Conservation (phyloP, 2,113 vertebrate genomes). For the Capreolus pygargus region DNA sequence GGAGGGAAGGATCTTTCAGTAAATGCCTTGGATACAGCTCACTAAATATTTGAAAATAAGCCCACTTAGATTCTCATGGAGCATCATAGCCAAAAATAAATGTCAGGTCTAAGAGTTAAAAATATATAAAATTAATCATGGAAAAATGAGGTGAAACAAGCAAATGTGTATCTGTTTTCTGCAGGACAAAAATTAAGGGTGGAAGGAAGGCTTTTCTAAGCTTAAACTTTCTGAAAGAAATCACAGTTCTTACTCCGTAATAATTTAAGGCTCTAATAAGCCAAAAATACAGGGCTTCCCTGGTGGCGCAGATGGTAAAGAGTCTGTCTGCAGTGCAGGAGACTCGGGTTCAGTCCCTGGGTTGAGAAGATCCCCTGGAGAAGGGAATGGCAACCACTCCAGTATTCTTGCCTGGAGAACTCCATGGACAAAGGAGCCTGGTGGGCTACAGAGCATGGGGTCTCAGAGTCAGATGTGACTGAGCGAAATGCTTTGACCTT, state of each 20-base stretch:
- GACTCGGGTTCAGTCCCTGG: neutral
- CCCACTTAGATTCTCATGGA: neutral
- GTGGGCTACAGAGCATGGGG: neutral
- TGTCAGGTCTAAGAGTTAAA: neutral
- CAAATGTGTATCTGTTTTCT: neutral
- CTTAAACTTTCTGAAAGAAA: neutral
- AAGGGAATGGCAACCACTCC: neutral
- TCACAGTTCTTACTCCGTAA: neutral
- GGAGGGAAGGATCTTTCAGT: neutral
- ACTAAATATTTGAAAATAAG: neutral
- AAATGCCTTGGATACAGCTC: neutral
- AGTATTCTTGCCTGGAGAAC: neutral
- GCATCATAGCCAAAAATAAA: neutral
- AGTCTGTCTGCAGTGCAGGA: neutral
- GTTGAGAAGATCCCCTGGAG: neutral
- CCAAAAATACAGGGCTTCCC: neutral
- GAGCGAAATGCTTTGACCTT: neutral
- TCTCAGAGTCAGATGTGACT: neutral
- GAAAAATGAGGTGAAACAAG: neutral
- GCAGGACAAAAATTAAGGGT: neutral
- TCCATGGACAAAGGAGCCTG: neutral
- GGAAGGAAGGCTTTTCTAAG: neutral
- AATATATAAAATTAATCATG: neutral
- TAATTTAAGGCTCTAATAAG: neutral
- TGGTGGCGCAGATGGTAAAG: neutral